Evolutionary conservation across 2,888 invertebrate species (phyloP), one percentile per base, ranked within the genome.

Genomic region (Aplocera efformata): DNA sequence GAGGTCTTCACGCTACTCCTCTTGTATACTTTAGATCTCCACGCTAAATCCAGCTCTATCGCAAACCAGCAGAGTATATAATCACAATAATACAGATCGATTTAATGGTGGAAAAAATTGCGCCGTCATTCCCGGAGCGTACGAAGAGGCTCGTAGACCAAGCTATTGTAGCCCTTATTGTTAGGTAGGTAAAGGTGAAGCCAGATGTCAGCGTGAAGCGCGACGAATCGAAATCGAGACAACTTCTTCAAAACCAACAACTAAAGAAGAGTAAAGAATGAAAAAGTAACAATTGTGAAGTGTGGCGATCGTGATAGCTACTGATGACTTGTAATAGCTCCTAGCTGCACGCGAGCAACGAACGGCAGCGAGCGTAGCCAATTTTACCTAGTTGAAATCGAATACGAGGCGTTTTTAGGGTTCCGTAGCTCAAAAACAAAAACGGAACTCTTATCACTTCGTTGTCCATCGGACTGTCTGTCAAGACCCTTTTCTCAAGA

Each of bases 221-320:
- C 77, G 76, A 78, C 85, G 77, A 82, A 85, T 73, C 63, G 72
- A 77, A 64, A 82, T 77, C 72, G 67, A 84, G 78, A 75, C 82
- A 79, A 82, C 79, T 72, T 64, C 76, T 74, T 70, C 67, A 82
- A 84, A 85, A 84, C 81, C 83, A 82, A 85, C 84, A 83, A 81
- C 78, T 75, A 68, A 67, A 68, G 48, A 50, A 55, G 54, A 58
- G 47, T 48, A 59, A 56, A 60, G 23, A 7, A 23, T 27, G 6
- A 10, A 28, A 24, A 40, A 20, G 31, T 9, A 17, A 28, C 28
- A 42, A 32, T 28, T 28, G 17, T 27, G 25, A 30, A 45, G 32
- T 32, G 31, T 39, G 24, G 24, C 17, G 31, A 8, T 45, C 40
- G 45, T 45, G 44, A 29, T 24, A 22, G 13, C 31, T n/a, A 10